These are phyloP conservation scores for Pandion haliaetus DNA, from an alignment of 2,113 vertebrate species.

Conservation along the genomic window DNA sequence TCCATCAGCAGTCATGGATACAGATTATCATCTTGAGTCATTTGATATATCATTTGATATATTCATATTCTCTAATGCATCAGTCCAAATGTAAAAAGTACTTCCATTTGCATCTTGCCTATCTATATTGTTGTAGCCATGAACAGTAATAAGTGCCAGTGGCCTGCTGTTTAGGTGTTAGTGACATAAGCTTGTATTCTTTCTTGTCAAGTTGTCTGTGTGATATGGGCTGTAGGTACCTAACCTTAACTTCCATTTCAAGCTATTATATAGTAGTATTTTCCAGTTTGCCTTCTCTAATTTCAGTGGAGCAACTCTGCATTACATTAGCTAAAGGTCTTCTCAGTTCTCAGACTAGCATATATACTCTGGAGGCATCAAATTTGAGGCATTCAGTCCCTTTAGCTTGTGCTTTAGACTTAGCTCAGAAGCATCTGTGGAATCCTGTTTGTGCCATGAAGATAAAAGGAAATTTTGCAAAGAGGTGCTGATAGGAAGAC, in stretches of 20 bases:
- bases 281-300: too few species aligned
- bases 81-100: not conserved
- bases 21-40: not conserved
- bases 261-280: not conserved
- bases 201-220: not conserved
- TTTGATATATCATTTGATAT: not conserved
- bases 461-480: not conserved
- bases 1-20: not conserved
- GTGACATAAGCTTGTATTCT: not conserved
- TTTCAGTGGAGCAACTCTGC: not conserved
- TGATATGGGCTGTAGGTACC: not conserved
- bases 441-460: not conserved
- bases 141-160: not conserved
- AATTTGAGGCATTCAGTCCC: not conserved
- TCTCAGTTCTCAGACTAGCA: not conserved
- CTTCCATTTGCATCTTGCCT: not conserved
- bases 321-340: not conserved
- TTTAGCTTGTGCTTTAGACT: not conserved
- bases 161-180: not conserved
- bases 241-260: not conserved
- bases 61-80: not conserved
- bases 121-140: not conserved
- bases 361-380: not conserved
- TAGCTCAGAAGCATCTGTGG: not conserved
- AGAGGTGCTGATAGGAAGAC: not conserved